Evolutionary conservation across 2,113 vertebrate species (phyloP).

Genomic region (Gobio gobio): DNA sequence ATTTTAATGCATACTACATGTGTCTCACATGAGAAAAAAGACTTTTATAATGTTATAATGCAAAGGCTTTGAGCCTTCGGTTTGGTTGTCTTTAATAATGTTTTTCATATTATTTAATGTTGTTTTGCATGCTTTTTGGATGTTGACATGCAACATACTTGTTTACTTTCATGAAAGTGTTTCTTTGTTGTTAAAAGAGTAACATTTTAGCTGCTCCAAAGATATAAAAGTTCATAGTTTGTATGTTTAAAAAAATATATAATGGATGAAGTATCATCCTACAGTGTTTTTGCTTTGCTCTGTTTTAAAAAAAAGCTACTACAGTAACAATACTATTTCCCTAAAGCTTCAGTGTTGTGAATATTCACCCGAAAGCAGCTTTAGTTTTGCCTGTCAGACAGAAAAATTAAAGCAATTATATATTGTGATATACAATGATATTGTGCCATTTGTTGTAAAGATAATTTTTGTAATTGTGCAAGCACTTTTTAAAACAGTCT

Average conservation of each 20-base stretch:
- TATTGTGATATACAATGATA: conserved; percentile 48
- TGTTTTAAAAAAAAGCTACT: not conserved
- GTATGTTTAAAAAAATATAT: not conserved
- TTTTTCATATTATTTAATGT: conserved; percentile 26
- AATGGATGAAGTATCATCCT: not conserved
- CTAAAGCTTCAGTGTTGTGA: not conserved
- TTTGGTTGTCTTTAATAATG: conserved; percentile 25
- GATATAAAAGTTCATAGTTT: not conserved
- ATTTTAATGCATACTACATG: conserved; percentile 35
- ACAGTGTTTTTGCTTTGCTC: not conserved
- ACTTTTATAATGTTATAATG: conserved; percentile 15
- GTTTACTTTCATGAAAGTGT: conserved; percentile 37
- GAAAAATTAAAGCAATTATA: conserved; percentile 32
- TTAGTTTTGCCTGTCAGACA: conserved; percentile 24
- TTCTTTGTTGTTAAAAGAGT: conserved; percentile 36
- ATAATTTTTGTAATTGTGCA: conserved; percentile 17
- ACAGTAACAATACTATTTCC: not conserved
- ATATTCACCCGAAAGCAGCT: conserved; percentile 37
- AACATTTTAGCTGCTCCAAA: conserved; percentile 27
- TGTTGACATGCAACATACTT: conserved; percentile 26
- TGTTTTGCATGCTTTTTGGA: conserved; percentile 45
- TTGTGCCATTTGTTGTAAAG: conserved; percentile 50
- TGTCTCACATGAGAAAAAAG: conserved; percentile 1
- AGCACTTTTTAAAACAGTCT: conserved; percentile 37
- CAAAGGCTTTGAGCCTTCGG: conserved; percentile 11